Evolutionary conservation across 2,113 vertebrate genomes (phyloP), one percentile per base, ranked within the genome.

Genomic region (Nannospalax galili): DNA sequence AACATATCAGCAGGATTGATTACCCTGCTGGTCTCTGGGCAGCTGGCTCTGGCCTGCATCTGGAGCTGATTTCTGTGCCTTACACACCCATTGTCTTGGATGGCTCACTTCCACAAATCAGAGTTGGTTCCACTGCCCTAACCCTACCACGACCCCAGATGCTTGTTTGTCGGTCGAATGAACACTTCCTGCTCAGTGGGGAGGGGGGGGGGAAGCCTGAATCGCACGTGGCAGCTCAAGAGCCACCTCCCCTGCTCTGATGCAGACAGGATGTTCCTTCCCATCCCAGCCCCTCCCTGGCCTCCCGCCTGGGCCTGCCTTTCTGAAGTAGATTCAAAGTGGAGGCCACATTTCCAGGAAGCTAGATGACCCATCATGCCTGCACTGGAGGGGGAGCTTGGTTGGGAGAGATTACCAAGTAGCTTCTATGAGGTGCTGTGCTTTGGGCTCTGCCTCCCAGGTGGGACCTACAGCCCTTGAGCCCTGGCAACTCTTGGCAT

Each of bases 1-100:
- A 96, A 95, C 89, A 89, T 82, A 95, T 87, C 96, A 97, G 65
- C 93, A 87, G 96, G 94, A 95, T 96, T 97, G 96, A 97, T 97
- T 79, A 94, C 96, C 80, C 48, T 2, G 88, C 42, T 12, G 82
- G 94, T 92, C 94, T 74, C 95, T 52, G 62, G 96, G 92, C 91
- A 94, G 89, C 95, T 93, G 95, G 79, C 91, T 85, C 74, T 90
- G 89, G 90, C 91, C 87, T 87, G 94, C 90, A 91, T 97, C 97
- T 97, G 94, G 89, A 95, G 96, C 89, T 14, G 52, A 79, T 95
- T 96, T 97, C 97, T 94, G 91, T 0, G 17, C 86, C 70, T 95
- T 82, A 82, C 88, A 84, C 30, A 87, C 89, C 94, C 96, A 95
- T 96, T 97, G 97, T 97, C 94, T 96, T 91, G 72, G 86, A 87